These are phyloP conservation scores for Drosophila kambysellisi DNA, from an alignment of 2,888 invertebrate genomes.

Conservation along the genomic window DNA sequence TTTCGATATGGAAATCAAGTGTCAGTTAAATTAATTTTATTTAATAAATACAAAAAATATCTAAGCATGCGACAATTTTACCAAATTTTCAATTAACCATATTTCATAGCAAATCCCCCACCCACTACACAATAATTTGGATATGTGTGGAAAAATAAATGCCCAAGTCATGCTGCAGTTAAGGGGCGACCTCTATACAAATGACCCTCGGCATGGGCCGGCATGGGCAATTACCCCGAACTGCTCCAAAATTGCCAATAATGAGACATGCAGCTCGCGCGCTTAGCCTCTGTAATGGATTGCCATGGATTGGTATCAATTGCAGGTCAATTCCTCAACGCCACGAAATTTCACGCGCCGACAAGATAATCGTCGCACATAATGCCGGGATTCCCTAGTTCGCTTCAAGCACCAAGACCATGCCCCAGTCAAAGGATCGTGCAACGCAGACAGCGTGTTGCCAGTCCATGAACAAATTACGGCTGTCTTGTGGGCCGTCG, in stretches of 20 bases:
- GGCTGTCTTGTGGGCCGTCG: slow-evolving; percentile 12
- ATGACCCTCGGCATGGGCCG: slow-evolving; percentile 50
- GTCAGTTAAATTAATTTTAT: slow-evolving; percentile 69
- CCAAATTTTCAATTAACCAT: background rate
- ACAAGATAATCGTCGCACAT: slow-evolving; percentile 72
- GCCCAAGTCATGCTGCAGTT: slow-evolving; percentile 56
- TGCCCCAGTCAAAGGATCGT: slow-evolving; percentile 61
- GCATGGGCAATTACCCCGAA: slow-evolving; percentile 66
- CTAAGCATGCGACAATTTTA: background rate
- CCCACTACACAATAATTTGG: slow-evolving; percentile 12
- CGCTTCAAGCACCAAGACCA: slow-evolving; percentile 57
- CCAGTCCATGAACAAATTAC: slow-evolving; percentile 43
- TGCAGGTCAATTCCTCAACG: slow-evolving; percentile 82
- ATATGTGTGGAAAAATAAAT: slow-evolving; percentile 59
- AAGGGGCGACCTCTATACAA: slow-evolving; percentile 43
- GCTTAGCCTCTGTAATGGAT: slow-evolving; percentile 83
- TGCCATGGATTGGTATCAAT: slow-evolving; percentile 83
- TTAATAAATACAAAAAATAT: slow-evolving; percentile 55
- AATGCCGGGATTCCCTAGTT: slow-evolving; percentile 83
- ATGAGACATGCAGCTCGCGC: slow-evolving; percentile 84
- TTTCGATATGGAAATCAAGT: slow-evolving; percentile 59
- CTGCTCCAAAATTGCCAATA: slow-evolving; percentile 82
- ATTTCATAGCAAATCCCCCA: slow-evolving; percentile 1
- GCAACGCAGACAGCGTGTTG: slow-evolving; percentile 77
- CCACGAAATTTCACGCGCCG: slow-evolving; percentile 70